Conservation (phyloP, 2,797 vertebrate genomes). For the Fistularia tabacaria region DNA sequence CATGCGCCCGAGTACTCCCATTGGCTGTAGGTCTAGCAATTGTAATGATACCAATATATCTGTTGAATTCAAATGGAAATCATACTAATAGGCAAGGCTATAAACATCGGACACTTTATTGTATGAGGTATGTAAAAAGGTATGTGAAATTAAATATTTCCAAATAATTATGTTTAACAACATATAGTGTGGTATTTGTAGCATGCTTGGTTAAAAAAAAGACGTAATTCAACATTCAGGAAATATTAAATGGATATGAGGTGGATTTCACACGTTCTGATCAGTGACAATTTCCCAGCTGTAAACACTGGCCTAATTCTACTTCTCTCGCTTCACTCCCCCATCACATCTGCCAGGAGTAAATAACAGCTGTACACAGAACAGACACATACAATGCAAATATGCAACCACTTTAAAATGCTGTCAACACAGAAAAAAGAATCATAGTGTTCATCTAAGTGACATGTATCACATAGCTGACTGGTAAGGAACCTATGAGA, state of each 20-base stretch:
- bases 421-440: too few species aligned
- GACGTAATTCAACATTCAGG: constrained; percentile 12
- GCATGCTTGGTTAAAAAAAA: not conserved
- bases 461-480: too few species aligned
- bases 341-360: constrained; percentile 52
- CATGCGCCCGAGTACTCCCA: too few species aligned
- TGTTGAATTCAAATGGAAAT: too few species aligned
- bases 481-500: too few species aligned
- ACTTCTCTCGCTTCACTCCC: constrained; percentile 13
- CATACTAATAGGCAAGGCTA: too few species aligned
- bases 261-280: constrained; percentile 28
- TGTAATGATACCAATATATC: too few species aligned
- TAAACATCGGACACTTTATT: constrained; percentile 3
- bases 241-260: not conserved
- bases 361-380: constrained; percentile 32
- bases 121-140: constrained; percentile 8
- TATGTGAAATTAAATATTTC: constrained; percentile 7
- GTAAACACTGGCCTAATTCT: constrained; percentile 47
- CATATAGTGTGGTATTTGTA: not conserved
- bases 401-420: not conserved
- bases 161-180: constrained; percentile 7
- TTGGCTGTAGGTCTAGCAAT: too few species aligned
- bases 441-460: too few species aligned
- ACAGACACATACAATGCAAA: constrained; percentile 9
- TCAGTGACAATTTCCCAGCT: constrained; percentile 49